phyloP scores from a whole-genome alignment of 1,140 invertebrate genomes.

The Brachionus rubens region DNA sequence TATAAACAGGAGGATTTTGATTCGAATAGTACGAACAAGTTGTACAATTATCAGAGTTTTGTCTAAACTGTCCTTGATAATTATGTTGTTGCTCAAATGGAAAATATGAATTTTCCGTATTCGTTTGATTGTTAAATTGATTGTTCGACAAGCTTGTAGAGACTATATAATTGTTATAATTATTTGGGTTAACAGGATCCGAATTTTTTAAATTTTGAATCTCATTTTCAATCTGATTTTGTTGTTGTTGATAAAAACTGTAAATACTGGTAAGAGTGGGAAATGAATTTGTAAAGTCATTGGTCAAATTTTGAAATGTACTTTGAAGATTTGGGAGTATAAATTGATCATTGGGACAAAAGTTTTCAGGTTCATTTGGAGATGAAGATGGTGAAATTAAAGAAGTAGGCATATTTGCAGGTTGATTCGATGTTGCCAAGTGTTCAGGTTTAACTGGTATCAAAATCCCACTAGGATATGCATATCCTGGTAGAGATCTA shows the following conservation, averaged over 20 bases:
- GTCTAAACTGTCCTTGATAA: background rate
- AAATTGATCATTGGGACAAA: background rate
- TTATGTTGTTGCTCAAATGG: background rate
- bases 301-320: background rate
- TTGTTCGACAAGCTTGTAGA: background rate
- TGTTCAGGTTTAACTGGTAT: constrained; percentile 19
- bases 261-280: constrained; percentile 37
- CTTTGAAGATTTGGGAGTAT: constrained; percentile 7
- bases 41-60: background rate
- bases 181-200: background rate
- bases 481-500: background rate
- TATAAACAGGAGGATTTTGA: background rate
- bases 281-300: constrained; percentile 19
- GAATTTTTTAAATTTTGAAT: background rate
- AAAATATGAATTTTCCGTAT: constrained; percentile 3
- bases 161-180: background rate
- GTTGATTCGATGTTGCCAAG: background rate
- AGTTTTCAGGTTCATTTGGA: background rate
- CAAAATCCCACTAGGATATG: constrained; percentile 6
- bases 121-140: constrained; percentile 10
- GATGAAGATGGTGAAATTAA: background rate
- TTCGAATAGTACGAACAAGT: background rate
- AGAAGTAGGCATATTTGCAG: background rate
- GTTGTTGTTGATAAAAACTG: constrained; percentile 45
- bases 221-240: constrained; percentile 24